Evolutionary conservation across 1,140 invertebrate genomes (phyloP), one percentile per base, ranked within the genome.

Genomic region (Cydia amplana): DNA sequence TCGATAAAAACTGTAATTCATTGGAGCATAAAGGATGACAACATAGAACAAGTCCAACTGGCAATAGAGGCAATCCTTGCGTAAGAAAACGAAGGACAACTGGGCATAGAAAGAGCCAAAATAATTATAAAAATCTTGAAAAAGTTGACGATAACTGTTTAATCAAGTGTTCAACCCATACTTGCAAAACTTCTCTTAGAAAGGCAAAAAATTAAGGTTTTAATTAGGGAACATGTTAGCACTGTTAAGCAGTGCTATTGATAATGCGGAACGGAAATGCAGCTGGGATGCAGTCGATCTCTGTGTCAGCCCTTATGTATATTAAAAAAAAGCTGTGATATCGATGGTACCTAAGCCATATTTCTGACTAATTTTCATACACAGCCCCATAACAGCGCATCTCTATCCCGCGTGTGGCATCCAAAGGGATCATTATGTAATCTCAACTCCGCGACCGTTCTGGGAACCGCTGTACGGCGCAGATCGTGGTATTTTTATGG

Each of bases 401-500:
- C 65, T 70, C 65, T 70, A 67, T 67, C 23, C 63, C 28, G 65
- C 73, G 78, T 84, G 83, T 80, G 76, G 73, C 64, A 77, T 83
- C 80, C 82, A 82, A 89, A 79, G 83, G 79, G 83, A 84, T 89
- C 86, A 88, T 91, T 88, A 91, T 87, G 83, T 84, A 88, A 88
- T 89, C 81, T 85, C 80, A 79, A 82, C 80, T 76, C 67, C 77
- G 60, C 72, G 72, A 78, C 67, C 73, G 76, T 86, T 88, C 85
- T 78, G 76, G 80, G 82, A 85, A 79, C 76, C 75, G 75, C 75
- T 76, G 79, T 80, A 4, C 20, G 20, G 51, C 18, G 18, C 78
- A 20, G 75, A 63, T 72, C 75, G 76, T 51, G 49, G 16, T 60
- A 20, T 60, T 60, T 60, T 60, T 60, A 60, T 20, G 55, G 55